Evolutionary conservation across 1,140 invertebrate genomes (phyloP).

Genomic region (Drosophila busckii): DNA sequence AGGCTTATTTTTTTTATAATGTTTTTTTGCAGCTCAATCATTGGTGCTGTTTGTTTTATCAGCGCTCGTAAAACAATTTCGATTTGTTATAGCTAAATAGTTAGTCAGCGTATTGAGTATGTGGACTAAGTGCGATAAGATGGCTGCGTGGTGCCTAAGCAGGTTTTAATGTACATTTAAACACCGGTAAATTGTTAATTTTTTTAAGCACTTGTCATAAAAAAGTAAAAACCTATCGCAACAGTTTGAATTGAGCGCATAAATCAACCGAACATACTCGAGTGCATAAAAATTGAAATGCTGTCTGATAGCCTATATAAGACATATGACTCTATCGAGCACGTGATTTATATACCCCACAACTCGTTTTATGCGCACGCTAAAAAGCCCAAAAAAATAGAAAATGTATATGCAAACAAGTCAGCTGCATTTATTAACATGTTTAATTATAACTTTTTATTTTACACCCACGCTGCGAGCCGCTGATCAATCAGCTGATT

Average conservation of each 20-base stretch:
- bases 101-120: constrained; percentile 33
- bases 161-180: constrained; percentile 73
- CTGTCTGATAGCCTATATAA: constrained; percentile 1
- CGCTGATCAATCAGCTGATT: constrained; percentile 62
- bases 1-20: no score
- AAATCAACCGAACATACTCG: constrained; percentile 24
- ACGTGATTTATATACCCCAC: constrained; percentile 7
- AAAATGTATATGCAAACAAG: constrained; percentile 6
- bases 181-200: constrained; percentile 65
- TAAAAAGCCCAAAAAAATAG: constrained; percentile 13
- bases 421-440: constrained; percentile 55
- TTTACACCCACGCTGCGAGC: constrained; percentile 37
- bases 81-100: constrained; percentile 43
- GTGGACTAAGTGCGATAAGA: no score
- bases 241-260: constrained; percentile 22
- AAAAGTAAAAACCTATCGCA: constrained; percentile 48
- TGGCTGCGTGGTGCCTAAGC: no score
- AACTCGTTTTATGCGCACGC: constrained; percentile 29
- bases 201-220: constrained; percentile 71
- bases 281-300: constrained; percentile 9
- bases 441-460: constrained; percentile 54
- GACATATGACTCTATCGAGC: background rate
- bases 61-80: constrained; percentile 48
- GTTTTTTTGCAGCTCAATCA: constrained; percentile 7
- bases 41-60: constrained; percentile 13